These are phyloP conservation scores for Hypocryptadius cinnamomeus DNA, from an alignment of 2,113 vertebrate genomes.

Conservation along the genomic window DNA sequence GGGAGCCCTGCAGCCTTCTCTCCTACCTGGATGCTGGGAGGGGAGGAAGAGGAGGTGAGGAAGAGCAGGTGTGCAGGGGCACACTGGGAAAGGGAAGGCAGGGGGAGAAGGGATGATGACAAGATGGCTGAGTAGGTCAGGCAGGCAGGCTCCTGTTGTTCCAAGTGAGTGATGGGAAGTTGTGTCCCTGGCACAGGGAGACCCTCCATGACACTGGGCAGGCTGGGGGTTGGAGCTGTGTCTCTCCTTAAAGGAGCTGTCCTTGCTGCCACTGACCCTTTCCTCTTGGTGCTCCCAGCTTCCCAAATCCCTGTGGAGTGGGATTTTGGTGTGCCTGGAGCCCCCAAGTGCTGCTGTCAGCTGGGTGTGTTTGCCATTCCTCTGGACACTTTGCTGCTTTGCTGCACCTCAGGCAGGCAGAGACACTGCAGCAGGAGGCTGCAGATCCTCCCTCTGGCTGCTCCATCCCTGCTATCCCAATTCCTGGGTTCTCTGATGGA, in stretches of 20 bases:
- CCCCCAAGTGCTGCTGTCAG: background rate
- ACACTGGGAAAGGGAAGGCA: background rate
- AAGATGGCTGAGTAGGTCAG: background rate
- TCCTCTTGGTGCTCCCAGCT: background rate
- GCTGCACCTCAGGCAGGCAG: background rate
- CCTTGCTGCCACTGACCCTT: background rate
- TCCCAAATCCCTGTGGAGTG: background rate
- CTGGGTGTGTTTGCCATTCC: background rate
- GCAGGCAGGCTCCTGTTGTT: background rate
- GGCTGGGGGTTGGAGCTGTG: background rate
- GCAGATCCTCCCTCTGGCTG: background rate
- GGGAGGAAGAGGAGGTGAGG: background rate
- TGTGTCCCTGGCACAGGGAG: accelerated
- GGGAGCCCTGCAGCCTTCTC: background rate
- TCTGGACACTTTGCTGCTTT: background rate
- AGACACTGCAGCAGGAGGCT: background rate
- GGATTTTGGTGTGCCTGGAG: background rate
- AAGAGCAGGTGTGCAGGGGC: background rate
- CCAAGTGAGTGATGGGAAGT: background rate
- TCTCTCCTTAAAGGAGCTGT: background rate
- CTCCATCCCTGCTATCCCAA: background rate
- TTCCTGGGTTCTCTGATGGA: background rate
- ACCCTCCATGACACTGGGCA: background rate
- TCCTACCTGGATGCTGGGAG: background rate
- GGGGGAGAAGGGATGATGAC: background rate